Evolutionary conservation across 1,140 invertebrate genomes (phyloP).

Genomic region (Psix sp.): DNA sequence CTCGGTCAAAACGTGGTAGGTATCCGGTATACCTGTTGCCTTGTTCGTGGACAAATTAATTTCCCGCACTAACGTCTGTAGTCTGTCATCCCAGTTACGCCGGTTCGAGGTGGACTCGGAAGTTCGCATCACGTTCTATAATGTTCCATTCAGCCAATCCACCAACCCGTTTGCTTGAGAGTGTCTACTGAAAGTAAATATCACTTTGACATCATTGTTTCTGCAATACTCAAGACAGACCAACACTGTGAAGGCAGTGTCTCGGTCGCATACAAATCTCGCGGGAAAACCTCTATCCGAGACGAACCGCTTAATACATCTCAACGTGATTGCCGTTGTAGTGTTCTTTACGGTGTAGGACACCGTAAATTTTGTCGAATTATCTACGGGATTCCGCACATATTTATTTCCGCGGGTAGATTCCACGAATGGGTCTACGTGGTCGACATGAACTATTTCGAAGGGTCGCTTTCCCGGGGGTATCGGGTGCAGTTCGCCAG

Average conservation of each 20-base stretch:
- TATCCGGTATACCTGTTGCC: neutral
- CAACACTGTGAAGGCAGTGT: neutral
- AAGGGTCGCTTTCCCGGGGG: conserved; percentile 20
- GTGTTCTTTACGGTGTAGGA: neutral
- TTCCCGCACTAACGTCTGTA: neutral
- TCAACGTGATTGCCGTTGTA: neutral
- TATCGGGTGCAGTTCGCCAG: conserved; percentile 25
- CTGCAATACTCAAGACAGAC: neutral
- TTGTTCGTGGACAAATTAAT: conserved; percentile 7
- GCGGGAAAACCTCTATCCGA: neutral
- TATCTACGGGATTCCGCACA: neutral
- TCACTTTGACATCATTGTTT: neutral
- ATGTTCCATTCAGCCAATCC: conserved; percentile 1
- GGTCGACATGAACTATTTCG: conserved; percentile 28
- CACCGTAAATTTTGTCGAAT: neutral
- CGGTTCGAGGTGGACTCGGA: neutral
- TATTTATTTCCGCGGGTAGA: neutral
- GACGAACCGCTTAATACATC: neutral
- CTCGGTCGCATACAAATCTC: neutral
- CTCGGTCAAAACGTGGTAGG: neutral
- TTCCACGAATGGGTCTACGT: conserved; percentile 12
- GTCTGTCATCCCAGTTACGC: neutral
- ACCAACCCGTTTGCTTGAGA: conserved; percentile 8
- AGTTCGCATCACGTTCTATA: neutral
- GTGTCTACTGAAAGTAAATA: conserved; percentile 3